Evolutionary conservation across 2,888 invertebrate genomes (phyloP), one percentile per base, ranked within the genome.

Genomic region (Lucinisca nassula): DNA sequence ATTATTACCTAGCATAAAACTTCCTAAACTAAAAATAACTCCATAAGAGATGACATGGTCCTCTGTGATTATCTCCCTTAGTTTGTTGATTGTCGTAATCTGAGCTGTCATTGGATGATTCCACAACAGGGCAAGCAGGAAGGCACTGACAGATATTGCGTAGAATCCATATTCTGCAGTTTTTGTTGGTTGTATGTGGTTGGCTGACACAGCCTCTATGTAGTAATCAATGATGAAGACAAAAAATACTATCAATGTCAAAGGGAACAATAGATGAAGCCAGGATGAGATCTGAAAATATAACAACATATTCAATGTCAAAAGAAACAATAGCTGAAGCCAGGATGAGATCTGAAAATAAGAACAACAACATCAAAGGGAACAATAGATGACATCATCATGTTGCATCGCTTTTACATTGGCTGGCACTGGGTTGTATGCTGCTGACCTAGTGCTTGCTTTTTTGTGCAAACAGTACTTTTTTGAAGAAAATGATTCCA

Each of bases 201-300:
- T 96, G 10, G 90, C 79, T 83, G 96, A 95, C 0, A 96, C 94
- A 4, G 95, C 93, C 88, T 97, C 97, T 1, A 96, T 96, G 92
- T 97, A 97, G 92, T 96, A 97, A 94, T 97, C 96, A n/a, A 96
- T 90, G 24, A 97, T 95, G 85, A 96, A 96, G 8, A 97, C 96
- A 85, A 96, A 95, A 14, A 96, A 78, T 37, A 96, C 93, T 17
- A 96, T 95, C n/a, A 96, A 90, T 3, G 95, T 40, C n/a, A 96
- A 87, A 14, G 96, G 95, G 32, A 96, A 88, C n/a, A 95, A 45
- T 14, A 95, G 80, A 76, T 94, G 94, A 35, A 93, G 37, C 95
- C 95, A 95, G 0, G 96, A 95, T 32, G 94, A 92, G 8, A 94
- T 89, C 80, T 95, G 92, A 82, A 82, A 70, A n/a, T n/a, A n/a